A percentile compares a stretch with the other conserved stretches of the same genome.
Conservation (phyloP, 2,797 vertebrate genomes). For the Rhynchonycteris naso region DNA sequence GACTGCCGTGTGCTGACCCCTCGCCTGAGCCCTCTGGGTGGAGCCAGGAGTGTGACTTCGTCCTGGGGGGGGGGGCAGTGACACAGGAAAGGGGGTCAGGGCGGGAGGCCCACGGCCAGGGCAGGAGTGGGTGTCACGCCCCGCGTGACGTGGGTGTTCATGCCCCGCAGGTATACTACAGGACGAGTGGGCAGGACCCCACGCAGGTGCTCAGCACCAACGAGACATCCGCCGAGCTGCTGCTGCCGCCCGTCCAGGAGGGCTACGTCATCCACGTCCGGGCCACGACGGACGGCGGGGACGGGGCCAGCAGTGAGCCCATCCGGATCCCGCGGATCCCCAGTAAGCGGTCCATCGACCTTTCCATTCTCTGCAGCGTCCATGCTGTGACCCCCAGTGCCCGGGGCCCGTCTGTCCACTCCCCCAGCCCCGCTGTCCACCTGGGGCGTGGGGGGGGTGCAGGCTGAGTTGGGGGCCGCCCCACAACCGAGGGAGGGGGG, state of each 20-base stretch:
- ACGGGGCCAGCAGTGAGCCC: slow-evolving; percentile 93
- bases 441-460: background rate
- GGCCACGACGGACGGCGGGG: slow-evolving; percentile 91
- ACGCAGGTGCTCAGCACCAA: slow-evolving; percentile 88
- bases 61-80: too few relatives aligned
- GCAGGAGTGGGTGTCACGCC: too few relatives aligned
- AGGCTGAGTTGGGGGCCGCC: background rate
- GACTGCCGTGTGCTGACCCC: background rate
- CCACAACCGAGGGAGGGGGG: too few relatives aligned
- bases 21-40: too few relatives aligned
- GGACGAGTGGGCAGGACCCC: slow-evolving; percentile 88
- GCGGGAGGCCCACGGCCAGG: too few relatives aligned
- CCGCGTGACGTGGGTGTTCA: too few relatives aligned
- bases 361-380: background rate
- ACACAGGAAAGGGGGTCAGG: too few relatives aligned
- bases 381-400: background rate
- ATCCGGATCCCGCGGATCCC: slow-evolving; percentile 94
- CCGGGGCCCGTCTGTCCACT: fast-evolving
- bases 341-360: slow-evolving; percentile 86
- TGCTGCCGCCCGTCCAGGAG: slow-evolving; percentile 89
- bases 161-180: slow-evolving; percentile 90
- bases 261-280: slow-evolving; percentile 95
- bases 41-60: background rate
- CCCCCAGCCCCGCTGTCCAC: background rate
- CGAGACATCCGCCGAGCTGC: slow-evolving; percentile 90